These are phyloP conservation scores for Kryphioiulus occultus DNA, from an alignment of 2,888 invertebrate genomes.

Conservation along the genomic window DNA sequence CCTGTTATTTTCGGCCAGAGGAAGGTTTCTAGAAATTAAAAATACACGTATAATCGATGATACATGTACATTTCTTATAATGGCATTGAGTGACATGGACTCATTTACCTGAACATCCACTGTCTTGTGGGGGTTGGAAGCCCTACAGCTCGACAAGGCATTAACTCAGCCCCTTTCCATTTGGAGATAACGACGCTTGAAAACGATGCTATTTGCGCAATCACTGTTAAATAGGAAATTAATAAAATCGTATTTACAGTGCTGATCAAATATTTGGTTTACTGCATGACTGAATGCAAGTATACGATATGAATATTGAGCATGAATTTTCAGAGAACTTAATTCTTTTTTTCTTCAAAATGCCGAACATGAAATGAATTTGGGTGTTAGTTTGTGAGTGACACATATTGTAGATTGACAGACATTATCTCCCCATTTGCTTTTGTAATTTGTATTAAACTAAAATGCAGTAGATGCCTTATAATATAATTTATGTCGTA, in stretches of 20 bases:
- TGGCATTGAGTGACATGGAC: neutral
- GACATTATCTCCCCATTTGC: too few species aligned
- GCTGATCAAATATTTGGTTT: slow-evolving; percentile 37
- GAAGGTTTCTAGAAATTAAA: neutral
- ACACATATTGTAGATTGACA: too few species aligned
- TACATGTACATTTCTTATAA: neutral
- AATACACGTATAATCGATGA: neutral
- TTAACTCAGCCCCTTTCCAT: slow-evolving; percentile 85
- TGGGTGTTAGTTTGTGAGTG: too few species aligned
- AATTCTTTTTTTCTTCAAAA: too few species aligned
- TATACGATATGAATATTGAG: neutral
- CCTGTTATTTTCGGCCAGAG: slow-evolving; percentile 46
- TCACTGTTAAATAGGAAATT: slow-evolving; percentile 66
- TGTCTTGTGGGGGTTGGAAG: slow-evolving; percentile 77
- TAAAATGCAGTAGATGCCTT: too few species aligned
- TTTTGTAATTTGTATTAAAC: too few species aligned
- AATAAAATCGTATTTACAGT: slow-evolving; percentile 27
- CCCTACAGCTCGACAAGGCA: slow-evolving; percentile 86
- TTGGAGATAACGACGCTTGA: slow-evolving; percentile 68
- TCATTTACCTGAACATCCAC: slow-evolving; percentile 66
- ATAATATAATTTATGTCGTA: too few species aligned
- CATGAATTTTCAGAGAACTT: neutral
- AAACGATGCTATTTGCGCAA: slow-evolving; percentile 89
- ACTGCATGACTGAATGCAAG: neutral
- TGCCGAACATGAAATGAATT: too few species aligned